These are phyloP conservation scores for Molorchus minor DNA, from an alignment of 2,888 invertebrate species.

Conservation along the genomic window DNA sequence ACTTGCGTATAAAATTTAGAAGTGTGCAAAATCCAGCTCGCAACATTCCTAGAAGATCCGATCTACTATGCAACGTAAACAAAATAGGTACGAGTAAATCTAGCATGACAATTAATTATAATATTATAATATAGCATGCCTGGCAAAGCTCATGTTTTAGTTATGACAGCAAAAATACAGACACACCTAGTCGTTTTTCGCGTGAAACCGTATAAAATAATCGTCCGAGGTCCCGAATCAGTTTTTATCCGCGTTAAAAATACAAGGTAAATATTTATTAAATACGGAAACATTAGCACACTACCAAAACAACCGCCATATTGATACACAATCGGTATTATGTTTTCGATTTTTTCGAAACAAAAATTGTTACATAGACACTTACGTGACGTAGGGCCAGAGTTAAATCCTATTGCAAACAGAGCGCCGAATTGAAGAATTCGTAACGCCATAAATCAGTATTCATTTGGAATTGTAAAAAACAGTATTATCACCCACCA, in stretches of 20 bases:
- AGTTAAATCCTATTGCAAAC: slow-evolving; percentile 66
- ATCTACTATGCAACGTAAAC: slow-evolving; percentile 33
- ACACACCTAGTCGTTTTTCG: slow-evolving; percentile 14
- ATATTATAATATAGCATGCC: slow-evolving; percentile 13
- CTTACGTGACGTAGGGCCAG: slow-evolving; percentile 54
- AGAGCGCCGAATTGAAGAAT: slow-evolving; percentile 75
- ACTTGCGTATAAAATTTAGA: background rate
- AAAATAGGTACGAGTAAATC: slow-evolving; percentile 35
- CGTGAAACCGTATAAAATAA: slow-evolving; percentile 1
- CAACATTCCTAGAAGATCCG: slow-evolving; percentile 3
- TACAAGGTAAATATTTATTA: slow-evolving; percentile 25
- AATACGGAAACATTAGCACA: slow-evolving; percentile 27
- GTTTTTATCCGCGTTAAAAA: slow-evolving; percentile 9
- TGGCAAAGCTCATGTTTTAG: slow-evolving; percentile 39
- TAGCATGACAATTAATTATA: slow-evolving; percentile 38
- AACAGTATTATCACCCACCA: slow-evolving; percentile 51
- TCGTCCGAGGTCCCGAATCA: background rate
- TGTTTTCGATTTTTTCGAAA: slow-evolving; percentile 43
- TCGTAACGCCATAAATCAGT: slow-evolving; percentile 81
- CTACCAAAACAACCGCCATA: slow-evolving; percentile 53
- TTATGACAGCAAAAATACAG: slow-evolving; percentile 39
- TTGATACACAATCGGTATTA: slow-evolving; percentile 47
- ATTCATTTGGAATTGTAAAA: slow-evolving; percentile 70
- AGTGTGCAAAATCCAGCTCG: background rate
- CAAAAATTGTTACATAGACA: slow-evolving; percentile 20